Conservation (phyloP, 2,888 invertebrate genomes). For the Odontothrips loti region DNA sequence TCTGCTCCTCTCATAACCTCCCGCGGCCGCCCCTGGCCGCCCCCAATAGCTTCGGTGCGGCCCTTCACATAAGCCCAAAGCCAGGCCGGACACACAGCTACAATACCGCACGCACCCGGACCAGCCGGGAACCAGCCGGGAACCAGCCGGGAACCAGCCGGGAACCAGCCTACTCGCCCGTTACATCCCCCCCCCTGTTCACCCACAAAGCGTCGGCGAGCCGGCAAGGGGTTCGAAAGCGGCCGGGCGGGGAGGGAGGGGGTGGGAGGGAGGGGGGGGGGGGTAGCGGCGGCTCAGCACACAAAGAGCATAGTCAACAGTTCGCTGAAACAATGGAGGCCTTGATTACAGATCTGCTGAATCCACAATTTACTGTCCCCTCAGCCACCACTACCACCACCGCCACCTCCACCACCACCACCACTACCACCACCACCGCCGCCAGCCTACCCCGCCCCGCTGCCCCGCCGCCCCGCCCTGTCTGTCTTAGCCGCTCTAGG, state of each 20-base stretch:
- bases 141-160: too few species aligned
- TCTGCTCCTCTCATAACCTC: too few species aligned
- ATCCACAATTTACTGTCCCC: constrained; percentile 24
- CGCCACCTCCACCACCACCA: neutral
- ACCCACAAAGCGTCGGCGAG: constrained; percentile 11
- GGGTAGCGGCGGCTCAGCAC: constrained; percentile 17
- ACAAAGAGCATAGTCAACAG: constrained; percentile 24
- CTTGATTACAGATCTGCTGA: constrained; percentile 24
- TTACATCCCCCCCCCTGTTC: neutral
- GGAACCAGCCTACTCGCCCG: too few species aligned
- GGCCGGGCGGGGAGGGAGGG: neutral
- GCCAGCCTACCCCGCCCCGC: neutral
- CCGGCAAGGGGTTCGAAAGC: neutral
- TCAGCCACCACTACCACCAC: neutral
- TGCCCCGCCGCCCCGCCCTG: too few species aligned
- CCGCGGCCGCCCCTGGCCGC: too few species aligned
- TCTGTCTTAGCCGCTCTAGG: too few species aligned
- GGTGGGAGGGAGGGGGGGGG: neutral
- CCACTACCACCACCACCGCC: neutral
- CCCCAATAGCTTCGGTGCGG: too few species aligned
- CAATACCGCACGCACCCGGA: too few species aligned
- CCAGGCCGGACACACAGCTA: too few species aligned
- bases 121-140: too few species aligned
- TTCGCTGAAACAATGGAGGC: constrained; percentile 24
- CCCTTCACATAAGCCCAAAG: too few species aligned